Evolutionary conservation across 1,140 invertebrate genomes (phyloP).

Genomic region (Stenopsyche tienmushanensis): DNA sequence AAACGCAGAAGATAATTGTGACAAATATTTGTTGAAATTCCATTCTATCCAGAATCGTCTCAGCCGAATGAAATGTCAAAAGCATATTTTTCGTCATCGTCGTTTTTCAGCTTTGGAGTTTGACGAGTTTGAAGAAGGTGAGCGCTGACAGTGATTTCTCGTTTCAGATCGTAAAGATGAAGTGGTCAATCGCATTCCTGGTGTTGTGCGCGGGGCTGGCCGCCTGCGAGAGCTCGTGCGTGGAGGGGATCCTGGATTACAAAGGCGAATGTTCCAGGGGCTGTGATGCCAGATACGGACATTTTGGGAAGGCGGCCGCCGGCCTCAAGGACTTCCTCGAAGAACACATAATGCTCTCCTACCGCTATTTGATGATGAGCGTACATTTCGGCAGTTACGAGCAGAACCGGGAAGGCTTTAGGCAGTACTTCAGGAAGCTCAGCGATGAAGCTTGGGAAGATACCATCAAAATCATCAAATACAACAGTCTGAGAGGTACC

Average conservation of each 20-base stretch:
- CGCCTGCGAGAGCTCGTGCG: too few relatives aligned
- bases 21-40: too few relatives aligned
- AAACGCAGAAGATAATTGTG: too few relatives aligned
- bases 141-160: too few relatives aligned
- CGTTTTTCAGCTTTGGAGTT: too few relatives aligned
- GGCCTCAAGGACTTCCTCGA: slow-evolving; percentile 63
- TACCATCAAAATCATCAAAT: slow-evolving; percentile 72
- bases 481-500: slow-evolving; percentile 71
- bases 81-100: too few relatives aligned
- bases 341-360: slow-evolving; percentile 66
- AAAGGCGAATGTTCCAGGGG: too few relatives aligned
- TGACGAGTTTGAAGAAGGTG: too few relatives aligned
- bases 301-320: slow-evolving; percentile 44
- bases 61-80: too few relatives aligned
- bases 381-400: slow-evolving; percentile 77
- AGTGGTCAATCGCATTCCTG: slow-evolving; percentile 4
- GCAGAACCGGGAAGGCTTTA: slow-evolving; percentile 73
- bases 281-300: background rate
- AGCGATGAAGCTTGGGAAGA: slow-evolving; percentile 75
- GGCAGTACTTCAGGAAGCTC: slow-evolving; percentile 69
- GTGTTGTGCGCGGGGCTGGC: background rate
- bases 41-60: too few relatives aligned
- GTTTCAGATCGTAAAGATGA: slow-evolving; percentile 23
- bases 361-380: slow-evolving; percentile 72
- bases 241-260: too few relatives aligned